Conservation (phyloP, 2,113 vertebrate genomes). For the Anhinga anhinga region DNA sequence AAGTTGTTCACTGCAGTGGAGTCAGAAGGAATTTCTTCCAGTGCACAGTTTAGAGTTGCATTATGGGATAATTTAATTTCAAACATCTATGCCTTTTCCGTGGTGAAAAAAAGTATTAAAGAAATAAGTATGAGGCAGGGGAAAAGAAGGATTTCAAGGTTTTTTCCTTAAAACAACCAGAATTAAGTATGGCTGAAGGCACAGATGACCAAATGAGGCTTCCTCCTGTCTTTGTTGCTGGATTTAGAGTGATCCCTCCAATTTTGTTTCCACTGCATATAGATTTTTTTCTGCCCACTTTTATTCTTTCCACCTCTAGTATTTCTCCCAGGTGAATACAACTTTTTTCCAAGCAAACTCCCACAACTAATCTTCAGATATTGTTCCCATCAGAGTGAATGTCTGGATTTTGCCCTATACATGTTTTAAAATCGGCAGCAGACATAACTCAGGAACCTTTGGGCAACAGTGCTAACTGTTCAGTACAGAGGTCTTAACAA, state of each 20-base stretch:
- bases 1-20: neutral
- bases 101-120: neutral
- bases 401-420: neutral
- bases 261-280: neutral
- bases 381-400: neutral
- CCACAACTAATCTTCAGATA: neutral
- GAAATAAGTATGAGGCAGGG: neutral
- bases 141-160: neutral
- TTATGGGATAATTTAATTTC: neutral
- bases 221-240: neutral
- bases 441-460: neutral
- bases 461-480: neutral
- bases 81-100: neutral
- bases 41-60: neutral
- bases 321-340: neutral
- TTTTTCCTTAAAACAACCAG: neutral
- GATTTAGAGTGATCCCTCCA: neutral
- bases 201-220: neutral
- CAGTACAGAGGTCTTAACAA: neutral
- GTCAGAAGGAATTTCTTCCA: slow-evolving; percentile 17
- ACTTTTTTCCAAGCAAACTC: neutral
- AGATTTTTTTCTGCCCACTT: neutral
- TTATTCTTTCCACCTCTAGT: neutral
- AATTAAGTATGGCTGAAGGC: neutral
- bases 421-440: neutral